Conservation (phyloP, 92 coral and sea anemone genomes). For the Pocillopora meandrina region DNA sequence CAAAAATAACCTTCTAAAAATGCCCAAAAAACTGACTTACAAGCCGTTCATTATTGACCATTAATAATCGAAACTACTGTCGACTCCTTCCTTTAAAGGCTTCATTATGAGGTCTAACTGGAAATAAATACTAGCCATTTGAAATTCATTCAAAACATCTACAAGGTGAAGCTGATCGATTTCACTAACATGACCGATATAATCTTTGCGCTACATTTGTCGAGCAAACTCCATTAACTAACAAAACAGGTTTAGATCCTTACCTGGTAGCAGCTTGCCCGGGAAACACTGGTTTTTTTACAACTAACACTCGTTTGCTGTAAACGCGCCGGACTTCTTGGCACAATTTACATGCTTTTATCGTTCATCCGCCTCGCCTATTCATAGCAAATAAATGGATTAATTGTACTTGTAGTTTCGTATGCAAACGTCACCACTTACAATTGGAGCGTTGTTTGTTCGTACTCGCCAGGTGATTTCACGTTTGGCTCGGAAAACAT, state of each 20-base stretch:
- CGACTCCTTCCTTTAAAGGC: background rate
- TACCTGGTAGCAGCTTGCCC: background rate
- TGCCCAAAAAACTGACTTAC: background rate
- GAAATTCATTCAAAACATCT: background rate
- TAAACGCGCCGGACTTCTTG: background rate
- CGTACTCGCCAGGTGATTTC: background rate
- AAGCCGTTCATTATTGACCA: background rate
- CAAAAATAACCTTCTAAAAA: background rate
- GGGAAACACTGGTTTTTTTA: background rate
- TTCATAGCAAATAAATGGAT: background rate
- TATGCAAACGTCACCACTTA: slow-evolving; percentile 6
- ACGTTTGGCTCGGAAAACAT: too few species aligned
- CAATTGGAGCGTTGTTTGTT: background rate
- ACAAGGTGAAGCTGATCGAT: background rate
- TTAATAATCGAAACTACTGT: background rate
- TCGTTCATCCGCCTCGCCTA: slow-evolving; percentile 13
- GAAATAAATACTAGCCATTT: background rate
- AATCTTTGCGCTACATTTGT: too few species aligned
- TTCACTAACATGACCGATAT: too few species aligned
- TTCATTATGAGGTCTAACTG: background rate
- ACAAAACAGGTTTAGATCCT: background rate
- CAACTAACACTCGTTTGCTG: background rate
- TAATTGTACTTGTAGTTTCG: slow-evolving; percentile 25
- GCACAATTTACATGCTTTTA: background rate
- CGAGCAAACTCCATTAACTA: too few species aligned